These are phyloP conservation scores for Rapana venosa DNA, from an alignment of 2,888 invertebrate genomes.

Conservation along the genomic window DNA sequence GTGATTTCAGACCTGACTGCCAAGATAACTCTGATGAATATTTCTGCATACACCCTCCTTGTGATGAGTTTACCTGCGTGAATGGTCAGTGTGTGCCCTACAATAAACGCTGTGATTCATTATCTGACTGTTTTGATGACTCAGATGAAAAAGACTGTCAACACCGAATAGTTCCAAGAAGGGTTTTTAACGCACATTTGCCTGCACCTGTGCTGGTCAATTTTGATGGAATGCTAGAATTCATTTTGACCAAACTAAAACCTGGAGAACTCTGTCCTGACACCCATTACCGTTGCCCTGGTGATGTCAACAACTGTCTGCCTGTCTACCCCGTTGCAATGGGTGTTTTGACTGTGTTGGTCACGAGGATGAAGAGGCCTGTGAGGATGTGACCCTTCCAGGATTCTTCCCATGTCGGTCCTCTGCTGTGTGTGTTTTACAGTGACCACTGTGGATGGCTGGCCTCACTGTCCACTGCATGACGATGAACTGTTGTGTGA, in stretches of 20 bases:
- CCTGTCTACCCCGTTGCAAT: slow-evolving; percentile 24
- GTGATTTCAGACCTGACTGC: slow-evolving; percentile 17
- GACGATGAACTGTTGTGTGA: background rate
- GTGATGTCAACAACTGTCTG: slow-evolving; percentile 1
- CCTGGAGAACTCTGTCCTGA: background rate
- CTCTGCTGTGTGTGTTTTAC: background rate
- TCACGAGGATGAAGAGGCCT: slow-evolving; percentile 13
- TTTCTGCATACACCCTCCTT: background rate
- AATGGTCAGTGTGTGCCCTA: background rate
- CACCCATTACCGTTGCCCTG: background rate
- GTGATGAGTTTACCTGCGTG: background rate
- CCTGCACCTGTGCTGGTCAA: background rate
- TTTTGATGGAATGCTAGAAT: background rate
- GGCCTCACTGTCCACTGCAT: background rate
- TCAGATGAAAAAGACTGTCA: background rate
- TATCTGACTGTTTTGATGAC: background rate
- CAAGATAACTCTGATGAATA: background rate
- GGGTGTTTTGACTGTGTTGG: background rate
- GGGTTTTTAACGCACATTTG: background rate
- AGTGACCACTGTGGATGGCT: slow-evolving; percentile 18
- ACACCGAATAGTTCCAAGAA: no score
- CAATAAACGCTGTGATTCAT: background rate
- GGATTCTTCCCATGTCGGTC: slow-evolving; percentile 14
- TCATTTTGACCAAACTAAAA: background rate
- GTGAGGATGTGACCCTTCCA: background rate